A percentile compares a stretch with the other conserved stretches of the same genome.
Conservation (phyloP, 2,797 vertebrate genomes). For the Phaenicophaeus curvirostris region DNA sequence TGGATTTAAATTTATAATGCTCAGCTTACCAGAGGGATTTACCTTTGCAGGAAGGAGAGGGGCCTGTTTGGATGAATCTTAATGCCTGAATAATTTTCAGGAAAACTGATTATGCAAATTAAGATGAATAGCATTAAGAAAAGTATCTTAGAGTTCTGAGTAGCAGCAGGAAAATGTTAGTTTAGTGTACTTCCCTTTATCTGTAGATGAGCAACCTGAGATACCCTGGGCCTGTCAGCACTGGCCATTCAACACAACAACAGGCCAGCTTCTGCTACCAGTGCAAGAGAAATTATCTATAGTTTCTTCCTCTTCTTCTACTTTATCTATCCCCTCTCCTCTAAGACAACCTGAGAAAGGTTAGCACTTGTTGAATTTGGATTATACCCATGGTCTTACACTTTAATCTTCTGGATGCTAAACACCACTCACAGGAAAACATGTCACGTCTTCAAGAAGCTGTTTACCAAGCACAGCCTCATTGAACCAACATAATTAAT, state of each 20-base stretch:
- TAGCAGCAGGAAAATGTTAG: neutral
- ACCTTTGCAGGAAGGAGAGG: slow-evolving; percentile 48
- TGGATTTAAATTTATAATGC: slow-evolving; percentile 66
- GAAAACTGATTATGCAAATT: slow-evolving; percentile 67
- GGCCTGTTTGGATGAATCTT: slow-evolving; percentile 53
- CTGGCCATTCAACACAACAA: neutral
- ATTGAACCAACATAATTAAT: slow-evolving; percentile 31
- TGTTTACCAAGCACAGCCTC: slow-evolving; percentile 40
- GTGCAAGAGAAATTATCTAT: neutral
- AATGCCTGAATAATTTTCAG: slow-evolving; percentile 61
- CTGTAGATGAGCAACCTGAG: neutral
- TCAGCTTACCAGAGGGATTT: slow-evolving; percentile 60
- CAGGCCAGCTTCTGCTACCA: neutral
- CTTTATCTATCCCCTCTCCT: neutral
- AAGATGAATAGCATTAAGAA: slow-evolving; percentile 37
- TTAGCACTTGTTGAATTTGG: neutral
- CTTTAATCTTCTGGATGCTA: neutral
- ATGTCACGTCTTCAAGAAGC: neutral
- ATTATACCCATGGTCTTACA: neutral
- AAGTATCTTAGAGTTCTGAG: neutral
- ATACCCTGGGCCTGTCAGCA: neutral
- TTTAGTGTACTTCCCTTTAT: neutral
- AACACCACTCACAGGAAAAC: neutral
- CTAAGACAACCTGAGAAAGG: neutral
- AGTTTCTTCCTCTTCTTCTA: neutral